Evolutionary conservation across 2,113 vertebrate genomes (phyloP), one percentile per base, ranked within the genome.

Genomic region (Tachycineta bicolor): DNA sequence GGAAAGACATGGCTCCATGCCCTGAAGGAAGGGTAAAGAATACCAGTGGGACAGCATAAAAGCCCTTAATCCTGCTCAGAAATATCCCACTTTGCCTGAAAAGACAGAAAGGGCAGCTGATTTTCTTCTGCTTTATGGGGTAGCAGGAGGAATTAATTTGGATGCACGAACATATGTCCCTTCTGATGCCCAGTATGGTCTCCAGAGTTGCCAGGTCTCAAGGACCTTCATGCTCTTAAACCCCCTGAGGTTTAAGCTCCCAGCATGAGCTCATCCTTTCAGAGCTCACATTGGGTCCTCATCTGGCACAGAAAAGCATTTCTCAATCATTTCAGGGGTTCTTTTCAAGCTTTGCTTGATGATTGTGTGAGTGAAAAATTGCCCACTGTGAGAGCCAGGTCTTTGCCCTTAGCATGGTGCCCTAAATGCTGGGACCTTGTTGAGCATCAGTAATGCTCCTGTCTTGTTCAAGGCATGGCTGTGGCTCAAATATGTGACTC

Each of bases 181-280:
- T 82, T 52, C 41, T 29, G 56, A 37, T 64, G 17, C 19, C 33
- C 29, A 31, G 1, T 1, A 1, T 52, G 8, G 20, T 68, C 37
- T 37, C 44, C 50, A 84, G 20, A 7, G 1, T 9, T 44, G n/a
- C 14, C n/a, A 0, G 0, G 19, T 82, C 69, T 82, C 5, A 4
- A 56, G 56, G 47, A 94, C 12, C 28, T 53, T 87, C 39, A 4
- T 14, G 39, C 14, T 63, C 41, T 81, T 87, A 67, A 37, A 64
- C 15, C 5, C 10, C 13, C 67, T 67, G 49, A 75, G 23, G 37
- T 69, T 91, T 73, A 83, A 87, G 43, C 44, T 91, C 49, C 41
- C 0, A 0, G 31, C 24, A n/a, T 76, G 78, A 85, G 39, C 52
- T 93, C 16, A 14, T 55, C 37, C 31, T 91, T 81, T 84, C 62